A percentile compares a stretch with the other conserved stretches of the same genome.
Evolutionary conservation across 1,140 invertebrate genomes (phyloP).

Genomic region (Scaptomyza hsui): DNA sequence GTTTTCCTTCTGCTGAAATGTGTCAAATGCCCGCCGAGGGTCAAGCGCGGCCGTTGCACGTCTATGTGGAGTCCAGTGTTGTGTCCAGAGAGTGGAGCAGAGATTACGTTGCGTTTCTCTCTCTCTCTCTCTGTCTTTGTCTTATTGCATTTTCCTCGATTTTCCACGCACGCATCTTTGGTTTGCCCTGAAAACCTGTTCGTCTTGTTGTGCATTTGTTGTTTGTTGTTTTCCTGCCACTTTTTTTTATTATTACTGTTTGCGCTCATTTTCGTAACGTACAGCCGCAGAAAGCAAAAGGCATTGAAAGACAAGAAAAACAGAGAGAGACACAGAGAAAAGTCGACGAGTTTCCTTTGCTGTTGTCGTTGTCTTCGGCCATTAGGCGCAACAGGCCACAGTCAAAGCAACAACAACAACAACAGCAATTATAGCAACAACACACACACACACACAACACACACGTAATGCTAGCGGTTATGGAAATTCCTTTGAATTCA

Average conservation of each 20-base stretch:
- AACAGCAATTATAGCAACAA: constrained; percentile 11
- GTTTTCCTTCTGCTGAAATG: constrained; percentile 39
- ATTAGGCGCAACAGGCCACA: constrained; percentile 56
- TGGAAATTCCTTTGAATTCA: constrained; percentile 77
- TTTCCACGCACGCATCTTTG: constrained; percentile 65
- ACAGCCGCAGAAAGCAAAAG: constrained; percentile 76
- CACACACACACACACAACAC: constrained; percentile 26
- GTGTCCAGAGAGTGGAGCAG: neutral
- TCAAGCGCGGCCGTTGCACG: constrained; percentile 60
- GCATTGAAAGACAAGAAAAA: constrained; percentile 56
- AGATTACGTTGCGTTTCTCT: constrained; percentile 7
- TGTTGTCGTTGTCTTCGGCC: constrained; percentile 53
- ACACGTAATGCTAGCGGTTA: constrained; percentile 78
- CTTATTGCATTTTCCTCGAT: constrained; percentile 67
- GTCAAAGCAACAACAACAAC: constrained; percentile 26
- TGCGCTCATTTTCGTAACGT: constrained; percentile 78
- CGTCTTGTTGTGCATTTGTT: constrained; percentile 35
- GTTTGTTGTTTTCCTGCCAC: constrained; percentile 54
- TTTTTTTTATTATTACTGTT: constrained; percentile 62
- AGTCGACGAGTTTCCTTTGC: constrained; percentile 37
- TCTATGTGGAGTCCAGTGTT: neutral
- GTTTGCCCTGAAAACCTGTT: constrained; percentile 66
- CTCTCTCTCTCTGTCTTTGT: neutral
- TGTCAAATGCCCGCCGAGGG: constrained; percentile 58
- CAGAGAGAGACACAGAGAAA: constrained; percentile 26